Percentiles rank a stretch among this genome's conserved stretches.
Evolutionary conservation across 2,113 vertebrate genomes (phyloP).

Genomic region (Campylorhamphus procurvoides): DNA sequence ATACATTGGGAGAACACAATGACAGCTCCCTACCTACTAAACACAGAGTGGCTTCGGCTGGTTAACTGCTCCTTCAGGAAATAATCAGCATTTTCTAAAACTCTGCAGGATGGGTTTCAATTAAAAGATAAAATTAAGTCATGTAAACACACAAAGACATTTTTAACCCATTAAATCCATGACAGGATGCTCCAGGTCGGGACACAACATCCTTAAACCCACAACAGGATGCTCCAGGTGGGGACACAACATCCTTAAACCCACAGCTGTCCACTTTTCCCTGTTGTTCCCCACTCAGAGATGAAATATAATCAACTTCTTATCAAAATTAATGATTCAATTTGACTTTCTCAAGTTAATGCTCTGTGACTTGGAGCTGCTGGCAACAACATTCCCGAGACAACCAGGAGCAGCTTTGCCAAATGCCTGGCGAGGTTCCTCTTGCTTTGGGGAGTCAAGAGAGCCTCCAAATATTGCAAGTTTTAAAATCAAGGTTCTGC

Average conservation of each 20-base stretch:
- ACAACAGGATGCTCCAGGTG: background rate
- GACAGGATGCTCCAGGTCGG: background rate
- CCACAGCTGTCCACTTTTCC: background rate
- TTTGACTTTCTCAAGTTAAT: background rate
- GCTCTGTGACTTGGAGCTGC: background rate
- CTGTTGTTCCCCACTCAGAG: background rate
- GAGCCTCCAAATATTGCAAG: background rate
- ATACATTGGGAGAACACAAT: constrained; percentile 23
- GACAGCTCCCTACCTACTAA: constrained; percentile 8
- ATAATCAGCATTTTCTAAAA: constrained; percentile 15
- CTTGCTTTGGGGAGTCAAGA: background rate
- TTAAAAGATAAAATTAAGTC: constrained; percentile 2
- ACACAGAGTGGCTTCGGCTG: background rate
- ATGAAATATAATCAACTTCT: background rate
- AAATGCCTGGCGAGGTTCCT: background rate
- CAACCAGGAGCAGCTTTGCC: background rate
- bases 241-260: background rate
- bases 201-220: background rate
- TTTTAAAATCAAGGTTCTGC: background rate
- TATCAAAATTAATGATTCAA: background rate
- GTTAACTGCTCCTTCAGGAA: constrained; percentile 43
- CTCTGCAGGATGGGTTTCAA: background rate
- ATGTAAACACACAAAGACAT: background rate
- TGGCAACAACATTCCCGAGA: background rate
- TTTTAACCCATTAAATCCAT: background rate